Evolutionary conservation across 2,113 vertebrate genomes (phyloP).

Genomic region (Sylvilagus bachmani): DNA sequence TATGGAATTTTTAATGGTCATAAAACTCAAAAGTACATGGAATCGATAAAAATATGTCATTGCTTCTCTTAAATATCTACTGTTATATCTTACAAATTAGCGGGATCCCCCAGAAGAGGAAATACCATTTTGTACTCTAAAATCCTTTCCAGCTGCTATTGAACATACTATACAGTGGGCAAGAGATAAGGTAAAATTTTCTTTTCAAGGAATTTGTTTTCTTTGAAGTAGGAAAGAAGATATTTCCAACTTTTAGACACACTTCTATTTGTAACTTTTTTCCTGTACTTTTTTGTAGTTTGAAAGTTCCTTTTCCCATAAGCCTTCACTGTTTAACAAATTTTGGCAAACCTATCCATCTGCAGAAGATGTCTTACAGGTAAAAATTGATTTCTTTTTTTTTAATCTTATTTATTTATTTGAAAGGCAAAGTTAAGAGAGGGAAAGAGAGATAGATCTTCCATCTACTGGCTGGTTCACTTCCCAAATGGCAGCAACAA

Average conservation of each 20-base stretch:
- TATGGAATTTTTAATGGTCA: background rate
- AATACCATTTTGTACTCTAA: conserved; percentile 99
- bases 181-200: conserved; percentile 94
- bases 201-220: background rate
- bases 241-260: conserved; percentile 32
- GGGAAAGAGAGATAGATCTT: too few species aligned
- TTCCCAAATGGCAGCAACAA: too few species aligned
- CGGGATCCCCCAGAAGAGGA: conserved; percentile 99
- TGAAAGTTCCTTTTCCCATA: conserved; percentile 97
- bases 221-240: conserved; percentile 15
- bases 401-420: too few species aligned
- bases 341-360: conserved; percentile 97
- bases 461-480: too few species aligned
- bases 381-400: conserved; percentile 79
- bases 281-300: conserved; percentile 89
- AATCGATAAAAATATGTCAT: background rate
- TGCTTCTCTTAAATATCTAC: conserved; percentile 12
- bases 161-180: conserved; percentile 99
- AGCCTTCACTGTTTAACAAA: conserved; percentile 96
- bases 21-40: conserved; percentile 20
- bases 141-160: conserved; percentile 98
- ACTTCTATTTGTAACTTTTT: background rate
- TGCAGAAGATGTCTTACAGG: conserved; percentile 94
- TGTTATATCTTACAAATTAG: conserved; percentile 85
- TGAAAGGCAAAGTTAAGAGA: too few species aligned